Evolutionary conservation across 2,888 invertebrate genomes (phyloP).

Genomic region (Drosophila subsilvestris): DNA sequence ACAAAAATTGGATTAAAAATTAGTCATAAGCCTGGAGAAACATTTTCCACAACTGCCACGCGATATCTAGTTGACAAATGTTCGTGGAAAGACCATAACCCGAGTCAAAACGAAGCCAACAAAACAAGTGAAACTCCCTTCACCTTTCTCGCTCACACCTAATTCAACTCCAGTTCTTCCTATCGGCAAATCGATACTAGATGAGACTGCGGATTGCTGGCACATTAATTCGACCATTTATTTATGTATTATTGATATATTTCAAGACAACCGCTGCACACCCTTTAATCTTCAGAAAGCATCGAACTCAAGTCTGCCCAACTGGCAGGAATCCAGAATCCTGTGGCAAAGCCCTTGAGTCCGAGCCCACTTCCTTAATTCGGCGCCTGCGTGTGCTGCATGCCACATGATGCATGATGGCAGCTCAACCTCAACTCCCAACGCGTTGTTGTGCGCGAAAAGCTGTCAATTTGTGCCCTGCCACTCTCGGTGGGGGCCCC

Average conservation of each 20-base stretch:
- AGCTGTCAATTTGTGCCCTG: slow-evolving; percentile 6
- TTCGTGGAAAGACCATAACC: too few relatives aligned
- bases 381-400: background rate
- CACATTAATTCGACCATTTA: slow-evolving; percentile 46
- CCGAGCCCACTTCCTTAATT: background rate
- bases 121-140: too few relatives aligned
- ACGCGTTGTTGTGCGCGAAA: slow-evolving; percentile 34
- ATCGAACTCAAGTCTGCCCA: background rate
- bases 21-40: too few relatives aligned
- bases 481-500: slow-evolving; percentile 37
- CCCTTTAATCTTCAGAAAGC: background rate
- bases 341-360: slow-evolving; percentile 21
- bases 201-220: too few relatives aligned
- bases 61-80: too few relatives aligned
- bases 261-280: slow-evolving; percentile 53
- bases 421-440: slow-evolving; percentile 3
- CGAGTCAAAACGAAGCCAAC: too few relatives aligned
- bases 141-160: too few relatives aligned
- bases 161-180: background rate
- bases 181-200: slow-evolving; percentile 27
- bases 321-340: background rate
- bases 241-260: slow-evolving; percentile 56
- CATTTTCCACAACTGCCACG: too few relatives aligned
- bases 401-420: background rate
- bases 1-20: too few relatives aligned